These are phyloP conservation scores for Galeopterus variegatus DNA, from an alignment of 2,113 vertebrate genomes.

Conservation along the genomic window DNA sequence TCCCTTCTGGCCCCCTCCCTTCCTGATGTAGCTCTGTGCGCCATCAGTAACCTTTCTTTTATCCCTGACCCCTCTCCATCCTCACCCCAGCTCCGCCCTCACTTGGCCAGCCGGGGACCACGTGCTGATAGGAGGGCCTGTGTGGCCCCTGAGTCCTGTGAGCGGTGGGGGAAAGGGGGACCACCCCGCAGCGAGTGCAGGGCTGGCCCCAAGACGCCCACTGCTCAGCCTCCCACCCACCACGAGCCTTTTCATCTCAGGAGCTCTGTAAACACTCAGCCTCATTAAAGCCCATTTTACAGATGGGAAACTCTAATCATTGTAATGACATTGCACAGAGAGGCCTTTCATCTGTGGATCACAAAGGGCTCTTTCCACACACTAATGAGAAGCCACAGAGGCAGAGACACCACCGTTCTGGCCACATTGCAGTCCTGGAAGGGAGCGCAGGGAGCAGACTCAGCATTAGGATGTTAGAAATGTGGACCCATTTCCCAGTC, in stretches of 20 bases:
- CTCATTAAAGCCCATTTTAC: conserved; percentile 59
- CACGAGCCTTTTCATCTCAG: conserved; percentile 46
- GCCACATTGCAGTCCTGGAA: not conserved
- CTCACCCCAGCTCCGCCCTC: not conserved
- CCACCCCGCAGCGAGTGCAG: rapidly evolving
- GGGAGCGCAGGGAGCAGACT: not conserved
- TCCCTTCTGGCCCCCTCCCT: not conserved
- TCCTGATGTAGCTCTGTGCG: not conserved
- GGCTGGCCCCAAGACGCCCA: not conserved
- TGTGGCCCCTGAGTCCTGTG: not conserved
- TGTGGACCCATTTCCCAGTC: not conserved
- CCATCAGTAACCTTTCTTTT: not conserved
- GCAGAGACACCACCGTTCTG: not conserved
- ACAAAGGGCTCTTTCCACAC: not conserved
- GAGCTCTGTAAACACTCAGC: not conserved
- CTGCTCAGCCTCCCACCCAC: not conserved
- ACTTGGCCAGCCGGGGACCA: rapidly evolving
- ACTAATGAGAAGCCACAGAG: not conserved
- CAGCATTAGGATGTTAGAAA: not conserved
- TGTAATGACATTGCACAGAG: not conserved
- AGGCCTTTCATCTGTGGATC: conserved; percentile 53
- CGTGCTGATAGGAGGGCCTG: too few relatives aligned
- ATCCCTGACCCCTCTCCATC: not conserved
- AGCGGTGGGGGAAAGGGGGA: too few relatives aligned
- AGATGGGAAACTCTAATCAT: conserved; percentile 26